Base-by-base conservation (phyloP, 2,797 vertebrate species). In the Semaprochilodus insignis region DNA sequence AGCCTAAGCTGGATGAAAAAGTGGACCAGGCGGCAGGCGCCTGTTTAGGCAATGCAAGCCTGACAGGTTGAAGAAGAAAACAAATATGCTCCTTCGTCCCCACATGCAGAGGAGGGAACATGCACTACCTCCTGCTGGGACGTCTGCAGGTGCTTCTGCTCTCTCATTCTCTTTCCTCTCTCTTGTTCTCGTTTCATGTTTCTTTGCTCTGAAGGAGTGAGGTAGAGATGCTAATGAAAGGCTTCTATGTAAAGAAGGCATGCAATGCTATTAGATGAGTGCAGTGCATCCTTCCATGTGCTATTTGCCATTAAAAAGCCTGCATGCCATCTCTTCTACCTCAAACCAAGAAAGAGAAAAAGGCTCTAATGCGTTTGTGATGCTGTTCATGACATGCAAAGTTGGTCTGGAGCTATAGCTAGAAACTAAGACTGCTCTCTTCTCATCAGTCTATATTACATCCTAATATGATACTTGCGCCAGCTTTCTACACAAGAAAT, bases 101-200 rank as follows among this genome's bases (percentile, higher is more conserved):
- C 52, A 57, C 54, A 57, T 44, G 48, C 54, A 65, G 48, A 71
- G 59, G 48, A 71, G 70, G 52, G 27, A 72, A 44, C n/a, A 27
- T 34, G 25, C 66, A 71, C 55, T 54, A 40, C 74, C 44, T 72
- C 81, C 81, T 77, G 66, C 74, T 77, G 27, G 69, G 40, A 25
- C 1, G 14, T 51, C 63, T 81, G 63, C 80, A 81, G 80, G 73
- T 71, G 66, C 70, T 66, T 34, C 51, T 55, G n/a, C 76, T 78
- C 27, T 77, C 40, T 74, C 23, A 11, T 62, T 52, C 40, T 3
- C 10, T 16, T 48, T 11, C n/a, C n/a, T 40, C 6, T 81, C 55
- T 17, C 62, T 48, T 14, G 11, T 15, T 44, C 23, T 59, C 8
- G 19, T 44, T 70, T 6, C 27, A 16, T 25, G 34, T 44, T 14